Evolutionary conservation across 92 coral and sea anemone genomes (phyloP).

Genomic region (Hydrozoanthus gracilis): DNA sequence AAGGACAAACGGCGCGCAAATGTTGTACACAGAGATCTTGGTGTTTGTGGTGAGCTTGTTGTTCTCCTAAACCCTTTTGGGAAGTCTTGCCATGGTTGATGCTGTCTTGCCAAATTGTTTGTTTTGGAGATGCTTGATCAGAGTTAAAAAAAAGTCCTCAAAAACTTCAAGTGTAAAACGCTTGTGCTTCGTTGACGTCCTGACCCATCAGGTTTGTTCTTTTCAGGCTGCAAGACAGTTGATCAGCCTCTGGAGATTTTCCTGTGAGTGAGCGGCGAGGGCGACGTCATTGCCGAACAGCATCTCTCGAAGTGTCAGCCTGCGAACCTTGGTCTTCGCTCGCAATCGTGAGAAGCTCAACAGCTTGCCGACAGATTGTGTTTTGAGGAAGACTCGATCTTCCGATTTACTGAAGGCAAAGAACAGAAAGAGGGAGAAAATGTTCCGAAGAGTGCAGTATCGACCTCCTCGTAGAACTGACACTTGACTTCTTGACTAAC

Average conservation of each 20-base stretch:
- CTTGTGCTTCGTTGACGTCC: background rate
- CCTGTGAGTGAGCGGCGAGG: slow-evolving; percentile 22
- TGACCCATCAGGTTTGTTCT: slow-evolving; percentile 8
- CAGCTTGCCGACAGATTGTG: slow-evolving; percentile 16
- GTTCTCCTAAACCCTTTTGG: slow-evolving; percentile 44
- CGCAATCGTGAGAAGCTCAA: slow-evolving; percentile 24
- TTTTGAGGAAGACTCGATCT: slow-evolving; percentile 27
- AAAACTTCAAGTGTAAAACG: slow-evolving; percentile 8
- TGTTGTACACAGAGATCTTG: slow-evolving; percentile 42
- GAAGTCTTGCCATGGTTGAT: slow-evolving; percentile 5
- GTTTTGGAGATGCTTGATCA: slow-evolving; percentile 48
- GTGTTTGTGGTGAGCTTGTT: slow-evolving; percentile 41
- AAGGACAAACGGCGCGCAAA: slow-evolving; percentile 36
- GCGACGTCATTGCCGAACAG: slow-evolving; percentile 39
- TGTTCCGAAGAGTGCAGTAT: slow-evolving; percentile 27
- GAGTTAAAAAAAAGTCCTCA: slow-evolving; percentile 51
- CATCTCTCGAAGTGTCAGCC: background rate
- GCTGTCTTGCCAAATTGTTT: slow-evolving; percentile 47
- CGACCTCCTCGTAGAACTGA: too few relatives aligned
- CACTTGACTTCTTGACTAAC: too few relatives aligned
- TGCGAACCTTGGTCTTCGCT: slow-evolving; percentile 15
- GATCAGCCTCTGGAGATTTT: slow-evolving; percentile 17
- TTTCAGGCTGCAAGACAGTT: slow-evolving; percentile 23
- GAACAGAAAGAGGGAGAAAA: slow-evolving; percentile 25
- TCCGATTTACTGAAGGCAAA: slow-evolving; percentile 27